Conservation (phyloP, 2,888 invertebrate genomes). For the Drosophila tripunctata region DNA sequence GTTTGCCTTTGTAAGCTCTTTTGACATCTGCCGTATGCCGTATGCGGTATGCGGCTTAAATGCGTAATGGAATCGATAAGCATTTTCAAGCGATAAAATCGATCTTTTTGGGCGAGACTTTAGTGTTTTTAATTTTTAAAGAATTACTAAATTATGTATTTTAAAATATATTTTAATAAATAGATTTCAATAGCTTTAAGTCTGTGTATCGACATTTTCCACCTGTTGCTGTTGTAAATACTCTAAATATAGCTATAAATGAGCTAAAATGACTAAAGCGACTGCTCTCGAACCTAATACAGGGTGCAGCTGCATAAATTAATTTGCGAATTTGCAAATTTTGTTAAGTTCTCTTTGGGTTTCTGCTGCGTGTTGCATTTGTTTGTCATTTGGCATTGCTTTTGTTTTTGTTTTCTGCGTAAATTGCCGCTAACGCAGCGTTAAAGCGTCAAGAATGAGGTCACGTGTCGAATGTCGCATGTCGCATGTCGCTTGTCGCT, state of each 20-base stretch:
- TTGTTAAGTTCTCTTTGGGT: not conserved
- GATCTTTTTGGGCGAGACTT: too few relatives aligned
- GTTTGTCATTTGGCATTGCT: conserved; percentile 48
- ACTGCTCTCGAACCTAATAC: not conserved
- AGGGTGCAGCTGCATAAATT: not conserved
- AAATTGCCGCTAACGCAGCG: conserved; percentile 70
- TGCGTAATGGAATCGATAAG: not conserved
- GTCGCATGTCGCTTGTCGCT: conserved; percentile 6
- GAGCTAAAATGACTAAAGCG: too few relatives aligned
- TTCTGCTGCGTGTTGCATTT: conserved; percentile 33
- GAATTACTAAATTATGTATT: too few relatives aligned
- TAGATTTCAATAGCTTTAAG: too few relatives aligned
- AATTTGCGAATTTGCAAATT: too few relatives aligned
- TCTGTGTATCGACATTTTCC: too few relatives aligned
- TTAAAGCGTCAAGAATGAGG: conserved; percentile 57
- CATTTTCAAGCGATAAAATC: not conserved
- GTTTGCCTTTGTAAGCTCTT: conserved; percentile 53
- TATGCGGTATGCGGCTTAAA: conserved; percentile 12
- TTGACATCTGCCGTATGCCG: conserved; percentile 33
- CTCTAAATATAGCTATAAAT: too few relatives aligned
- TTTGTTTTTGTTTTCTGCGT: conserved; percentile 42
- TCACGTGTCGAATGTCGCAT: conserved; percentile 36
- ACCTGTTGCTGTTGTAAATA: too few relatives aligned
- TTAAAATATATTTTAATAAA: too few relatives aligned
- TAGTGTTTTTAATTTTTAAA: too few relatives aligned